Base-by-base conservation (phyloP, 35 echinoderm and acorn worm species). In the Ophioderma brevispina region DNA sequence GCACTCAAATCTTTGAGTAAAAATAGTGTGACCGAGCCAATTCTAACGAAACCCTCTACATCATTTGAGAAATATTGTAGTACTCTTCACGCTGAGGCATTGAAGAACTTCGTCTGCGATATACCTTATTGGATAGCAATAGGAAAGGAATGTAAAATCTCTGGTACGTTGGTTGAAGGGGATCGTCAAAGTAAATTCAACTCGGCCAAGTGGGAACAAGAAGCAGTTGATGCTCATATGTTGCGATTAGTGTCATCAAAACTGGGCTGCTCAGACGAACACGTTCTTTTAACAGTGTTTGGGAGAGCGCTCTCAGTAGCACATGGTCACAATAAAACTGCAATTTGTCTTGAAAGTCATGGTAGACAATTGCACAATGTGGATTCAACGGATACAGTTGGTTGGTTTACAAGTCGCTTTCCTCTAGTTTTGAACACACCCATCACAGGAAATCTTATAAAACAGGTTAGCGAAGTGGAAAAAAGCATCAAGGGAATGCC, bases 201-300 rank as follows among this genome's bases (percentile, higher is more conserved):
- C 3, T 35, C 78, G 25, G 78, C 78, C 78, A 80, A 80, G 32
- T 80, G 78, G 78, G 34, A 1, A 80, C 33, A 13, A 1, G 32
- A 80, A 80, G 11, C 78, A 80, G 13, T 80, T 80, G 78, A 80
- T n/a, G 78, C 38, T 34, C 30, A 34, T 80, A 33, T 34, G 6
- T 33, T 80, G 31, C 78, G 78, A 80, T 80, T 33, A 23, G 36
- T 80, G 36, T 80, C 78, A 80, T 80, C 78, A 80, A 80, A 32
- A 80, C 34, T 80, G 11, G 38, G 13, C 78, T 80, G 78, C 25
- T 80, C 78, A 80, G 78, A 80, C 32, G 78, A 80, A 40, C 13
- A 13, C 36, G 38, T 80, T 35, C 78, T 80, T 4, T 36, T 80
- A 36, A 36, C 78, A 35, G 78, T 25, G 3, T 80, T 80, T 40